A percentile compares a stretch with the other conserved stretches of the same genome.
Conservation (phyloP, 2,888 invertebrate species). For the Xestoiulus laeticollis region DNA sequence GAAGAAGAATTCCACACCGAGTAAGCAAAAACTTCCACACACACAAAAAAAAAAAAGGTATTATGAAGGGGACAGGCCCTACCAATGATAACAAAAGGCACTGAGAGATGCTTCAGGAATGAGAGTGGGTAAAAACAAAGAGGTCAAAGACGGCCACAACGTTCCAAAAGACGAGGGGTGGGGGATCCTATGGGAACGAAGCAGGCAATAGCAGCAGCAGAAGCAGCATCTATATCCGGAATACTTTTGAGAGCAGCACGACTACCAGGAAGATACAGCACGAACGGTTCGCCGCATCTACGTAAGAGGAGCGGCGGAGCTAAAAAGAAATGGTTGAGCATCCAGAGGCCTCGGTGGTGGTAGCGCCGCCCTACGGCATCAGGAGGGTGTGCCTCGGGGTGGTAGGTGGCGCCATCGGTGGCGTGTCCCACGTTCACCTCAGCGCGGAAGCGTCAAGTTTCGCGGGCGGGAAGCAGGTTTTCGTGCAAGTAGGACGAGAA, state of each 20-base stretch:
- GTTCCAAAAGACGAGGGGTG: not conserved
- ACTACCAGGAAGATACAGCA: not conserved
- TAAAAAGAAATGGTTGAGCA: not conserved
- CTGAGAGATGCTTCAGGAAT: not conserved
- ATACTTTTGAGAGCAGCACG: not conserved
- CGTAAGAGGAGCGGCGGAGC: not conserved
- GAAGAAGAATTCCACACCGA: conserved; percentile 7
- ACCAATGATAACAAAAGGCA: not conserved
- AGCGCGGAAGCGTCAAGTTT: not conserved
- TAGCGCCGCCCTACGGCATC: not conserved
- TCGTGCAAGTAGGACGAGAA: not conserved
- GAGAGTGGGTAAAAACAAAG: not conserved
- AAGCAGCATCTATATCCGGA: not conserved
- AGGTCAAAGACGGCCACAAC: not conserved
- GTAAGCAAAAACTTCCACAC: not conserved
- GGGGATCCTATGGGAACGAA: not conserved
- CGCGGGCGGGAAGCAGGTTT: not conserved
- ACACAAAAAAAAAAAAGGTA: not conserved
- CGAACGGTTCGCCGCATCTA: not conserved
- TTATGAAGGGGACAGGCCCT: not conserved
- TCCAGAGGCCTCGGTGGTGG: not conserved
- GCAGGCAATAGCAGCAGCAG: not conserved
- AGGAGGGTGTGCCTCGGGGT: not conserved
- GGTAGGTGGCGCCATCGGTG: not conserved
- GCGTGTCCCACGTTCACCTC: not conserved